phyloP scores from a whole-genome alignment of 1,140 invertebrate genomes.

The Papilio aristodemus region DNA sequence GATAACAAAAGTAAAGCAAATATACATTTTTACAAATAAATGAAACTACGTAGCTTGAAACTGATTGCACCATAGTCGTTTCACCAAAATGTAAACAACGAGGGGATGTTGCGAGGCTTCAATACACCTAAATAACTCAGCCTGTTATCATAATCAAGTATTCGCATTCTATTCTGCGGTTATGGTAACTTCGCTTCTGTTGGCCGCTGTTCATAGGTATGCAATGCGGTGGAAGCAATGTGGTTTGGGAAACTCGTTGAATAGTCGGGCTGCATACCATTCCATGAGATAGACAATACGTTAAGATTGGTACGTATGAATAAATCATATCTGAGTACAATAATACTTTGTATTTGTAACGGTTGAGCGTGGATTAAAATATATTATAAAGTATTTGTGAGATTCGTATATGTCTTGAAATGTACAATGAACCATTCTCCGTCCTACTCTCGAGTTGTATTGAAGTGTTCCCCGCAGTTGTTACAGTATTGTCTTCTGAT shows the following conservation, averaged over 20 bases:
- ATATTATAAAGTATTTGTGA: no score
- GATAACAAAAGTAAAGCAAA: no score
- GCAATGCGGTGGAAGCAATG: conserved; percentile 5
- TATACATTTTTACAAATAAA: not conserved
- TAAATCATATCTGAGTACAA: not conserved
- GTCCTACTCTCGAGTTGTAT: no score
- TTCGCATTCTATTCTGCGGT: conserved; percentile 19
- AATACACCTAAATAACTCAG: not conserved
- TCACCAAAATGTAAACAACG: not conserved
- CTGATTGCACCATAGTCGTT: not conserved
- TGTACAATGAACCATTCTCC: no score
- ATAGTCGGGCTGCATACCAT: not conserved
- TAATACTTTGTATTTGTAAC: no score
- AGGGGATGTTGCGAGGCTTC: not conserved
- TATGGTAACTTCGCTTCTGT: not conserved
- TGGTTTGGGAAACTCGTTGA: conserved; percentile 27
- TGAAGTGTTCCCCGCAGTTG: no score
- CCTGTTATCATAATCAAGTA: conserved; percentile 1
- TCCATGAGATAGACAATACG: not conserved
- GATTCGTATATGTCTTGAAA: no score
- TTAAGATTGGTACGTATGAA: not conserved
- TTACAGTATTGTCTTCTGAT: no score
- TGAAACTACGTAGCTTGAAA: not conserved
- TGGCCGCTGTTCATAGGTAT: conserved; percentile 9
- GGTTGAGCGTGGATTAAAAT: no score